Evolutionary conservation across 2,113 vertebrate genomes (phyloP), one percentile per base, ranked within the genome.

Genomic region (Gobius niger): DNA sequence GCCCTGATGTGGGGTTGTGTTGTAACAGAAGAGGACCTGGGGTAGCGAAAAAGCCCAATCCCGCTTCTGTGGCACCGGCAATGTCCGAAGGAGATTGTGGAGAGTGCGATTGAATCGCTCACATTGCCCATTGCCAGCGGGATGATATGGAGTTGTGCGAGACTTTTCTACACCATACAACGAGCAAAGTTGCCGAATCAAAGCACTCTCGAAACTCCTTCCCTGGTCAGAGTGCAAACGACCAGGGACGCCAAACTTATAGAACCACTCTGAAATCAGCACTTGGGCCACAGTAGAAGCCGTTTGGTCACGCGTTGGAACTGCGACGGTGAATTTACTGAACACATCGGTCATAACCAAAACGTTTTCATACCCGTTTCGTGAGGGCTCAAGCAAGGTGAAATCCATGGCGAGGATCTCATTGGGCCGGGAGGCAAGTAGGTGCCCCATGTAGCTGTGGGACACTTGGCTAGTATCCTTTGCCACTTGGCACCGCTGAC

Each of bases 281-380:
- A 65, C 44, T 0, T 57, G 24, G 2, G 64, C 74, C 4, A 71
- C 67, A 15, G 76, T 69, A 0, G 51, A 10, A 1, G 76, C 73
- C 0, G 14, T 3, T 10, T 77, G 80, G 8, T 80, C 73, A 2
- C 24, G 7, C 0, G 66, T 82, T 0, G 67, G 64, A 0, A 79
- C 6, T 3, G 67, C 54, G 4, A 54, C 10, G 0, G 67, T 76
- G 0, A 62, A 78, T 13, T 79, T 82, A 7, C 47, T 73, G 9
- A 82, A 82, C 0, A 84, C 56, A 44, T 84, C 79, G 0, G 76
- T 77, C 46, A 80, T 41, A 0, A 82, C 49, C 1, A 83, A 15
- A 1, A 80, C 63, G 7, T 69, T 59, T 9, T 77, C 44, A 59
- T 0, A 42, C 0, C 8, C 54, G 53, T 63, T 62, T 1, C 6